phyloP scores from a whole-genome alignment of 2,113 vertebrate genomes.

The Raphicerus campestris region DNA sequence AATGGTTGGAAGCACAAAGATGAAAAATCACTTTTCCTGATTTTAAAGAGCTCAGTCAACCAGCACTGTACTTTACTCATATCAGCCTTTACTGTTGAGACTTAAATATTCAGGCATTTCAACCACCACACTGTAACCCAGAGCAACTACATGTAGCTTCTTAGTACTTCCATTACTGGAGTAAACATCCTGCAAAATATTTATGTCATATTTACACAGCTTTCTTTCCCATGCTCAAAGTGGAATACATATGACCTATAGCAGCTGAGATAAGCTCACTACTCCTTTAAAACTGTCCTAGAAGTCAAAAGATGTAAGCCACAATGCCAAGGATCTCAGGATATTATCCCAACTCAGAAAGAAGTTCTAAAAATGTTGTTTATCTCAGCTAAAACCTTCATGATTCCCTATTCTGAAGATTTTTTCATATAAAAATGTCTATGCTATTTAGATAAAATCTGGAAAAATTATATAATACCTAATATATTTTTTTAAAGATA shows the following conservation, averaged over 20 bases:
- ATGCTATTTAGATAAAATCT: background rate
- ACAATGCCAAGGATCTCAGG: background rate
- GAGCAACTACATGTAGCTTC: background rate
- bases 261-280: background rate
- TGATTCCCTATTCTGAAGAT: background rate
- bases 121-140: background rate
- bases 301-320: background rate
- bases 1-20: background rate
- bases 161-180: background rate
- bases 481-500: background rate
- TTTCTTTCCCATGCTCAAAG: background rate
- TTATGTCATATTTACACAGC: background rate
- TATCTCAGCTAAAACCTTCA: background rate
- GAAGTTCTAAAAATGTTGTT: background rate
- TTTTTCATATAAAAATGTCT: background rate
- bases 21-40: background rate
- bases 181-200: background rate
- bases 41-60: background rate
- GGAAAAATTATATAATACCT: background rate
- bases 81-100: background rate
- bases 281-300: background rate
- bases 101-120: background rate
- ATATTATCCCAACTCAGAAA: background rate
- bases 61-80: background rate
- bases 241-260: background rate